Conservation (phyloP, 2,797 vertebrate genomes). For the Lithobates sylvaticus region DNA sequence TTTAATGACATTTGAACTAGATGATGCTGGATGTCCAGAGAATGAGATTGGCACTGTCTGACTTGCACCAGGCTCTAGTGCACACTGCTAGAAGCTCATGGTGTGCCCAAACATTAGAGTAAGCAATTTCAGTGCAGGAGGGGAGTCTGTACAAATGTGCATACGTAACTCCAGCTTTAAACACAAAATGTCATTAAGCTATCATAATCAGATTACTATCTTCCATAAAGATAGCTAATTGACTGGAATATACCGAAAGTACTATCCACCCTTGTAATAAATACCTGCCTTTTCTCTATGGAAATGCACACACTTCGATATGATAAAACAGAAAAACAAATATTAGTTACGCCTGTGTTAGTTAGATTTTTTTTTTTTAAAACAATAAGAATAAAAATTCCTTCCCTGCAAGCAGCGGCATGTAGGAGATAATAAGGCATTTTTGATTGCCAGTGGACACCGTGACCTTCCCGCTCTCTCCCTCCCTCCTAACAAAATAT, state of each 20-base stretch:
- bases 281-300: neutral
- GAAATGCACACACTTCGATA: neutral
- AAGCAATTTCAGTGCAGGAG: no score
- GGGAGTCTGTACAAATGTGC: no score
- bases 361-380: neutral
- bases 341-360: neutral
- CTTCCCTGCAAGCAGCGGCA: neutral
- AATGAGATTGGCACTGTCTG: no score
- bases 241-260: neutral
- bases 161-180: no score
- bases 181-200: no score
- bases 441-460: neutral
- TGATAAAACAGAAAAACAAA: neutral
- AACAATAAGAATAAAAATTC: neutral
- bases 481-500: neutral
- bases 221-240: neutral
- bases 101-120: no score
- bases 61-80: no score
- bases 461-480: slow-evolving; percentile 28
- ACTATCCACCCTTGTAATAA: neutral
- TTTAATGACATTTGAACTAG: no score
- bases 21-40: no score
- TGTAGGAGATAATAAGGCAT: neutral
- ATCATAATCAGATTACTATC: neutral
- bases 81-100: no score